Percentiles rank a stretch among this genome's conserved stretches.
phyloP scores from a whole-genome alignment of 2,888 invertebrate genomes.

The Neocrepidodera transversa region DNA sequence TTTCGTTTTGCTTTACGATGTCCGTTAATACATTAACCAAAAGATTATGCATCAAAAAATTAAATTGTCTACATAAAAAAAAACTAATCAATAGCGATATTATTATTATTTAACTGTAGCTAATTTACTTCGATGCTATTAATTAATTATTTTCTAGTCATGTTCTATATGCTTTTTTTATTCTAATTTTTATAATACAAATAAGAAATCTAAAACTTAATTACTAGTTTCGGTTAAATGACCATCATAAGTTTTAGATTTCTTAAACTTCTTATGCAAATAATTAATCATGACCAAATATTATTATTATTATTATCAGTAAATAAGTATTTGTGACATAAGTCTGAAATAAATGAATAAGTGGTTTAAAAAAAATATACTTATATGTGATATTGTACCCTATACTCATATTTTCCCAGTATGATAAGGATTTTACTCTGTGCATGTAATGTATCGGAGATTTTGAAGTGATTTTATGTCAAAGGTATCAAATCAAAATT shows the following conservation, averaged over 20 bases:
- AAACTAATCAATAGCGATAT: too few relatives aligned
- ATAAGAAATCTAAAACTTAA: too few relatives aligned
- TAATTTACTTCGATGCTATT: too few relatives aligned
- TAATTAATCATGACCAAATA: constrained; percentile 46
- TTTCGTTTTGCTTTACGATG: constrained; percentile 14
- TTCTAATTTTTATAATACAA: too few relatives aligned
- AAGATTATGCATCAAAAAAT: background rate
- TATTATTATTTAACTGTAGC: too few relatives aligned
- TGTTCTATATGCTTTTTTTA: too few relatives aligned
- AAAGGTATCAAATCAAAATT: background rate
- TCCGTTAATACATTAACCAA: constrained; percentile 7
- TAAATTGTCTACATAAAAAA: background rate
- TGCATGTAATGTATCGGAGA: too few relatives aligned
- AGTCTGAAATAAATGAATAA: constrained; percentile 52
- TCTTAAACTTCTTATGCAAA: background rate
- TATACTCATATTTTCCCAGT: constrained; percentile 34
- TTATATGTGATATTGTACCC: constrained; percentile 55
- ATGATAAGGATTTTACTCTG: too few relatives aligned
- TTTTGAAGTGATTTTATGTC: background rate
- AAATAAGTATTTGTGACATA: constrained; percentile 38
- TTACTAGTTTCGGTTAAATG: too few relatives aligned
- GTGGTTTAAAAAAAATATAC: constrained; percentile 39
- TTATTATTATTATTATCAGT: constrained; percentile 44
- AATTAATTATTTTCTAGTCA: too few relatives aligned
- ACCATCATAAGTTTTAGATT: constrained; percentile 9